Conservation (phyloP, 1,140 invertebrate species). For the Fopius arisanus region DNA sequence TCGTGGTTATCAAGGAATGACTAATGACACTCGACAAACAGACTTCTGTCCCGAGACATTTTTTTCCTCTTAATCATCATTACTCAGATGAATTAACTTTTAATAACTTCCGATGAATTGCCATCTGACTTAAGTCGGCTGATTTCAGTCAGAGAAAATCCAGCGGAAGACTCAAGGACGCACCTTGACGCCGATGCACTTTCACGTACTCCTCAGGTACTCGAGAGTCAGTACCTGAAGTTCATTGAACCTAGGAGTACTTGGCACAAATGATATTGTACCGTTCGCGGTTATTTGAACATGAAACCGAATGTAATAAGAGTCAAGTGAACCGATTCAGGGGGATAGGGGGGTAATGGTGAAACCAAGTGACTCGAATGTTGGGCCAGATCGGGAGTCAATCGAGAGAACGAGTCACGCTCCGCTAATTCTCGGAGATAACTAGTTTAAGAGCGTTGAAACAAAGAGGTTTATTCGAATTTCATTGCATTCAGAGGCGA, state of each 20-base stretch:
- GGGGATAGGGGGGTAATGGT: not conserved
- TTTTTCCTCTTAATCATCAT: not conserved
- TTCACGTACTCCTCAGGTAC: not conserved
- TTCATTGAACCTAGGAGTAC: not conserved
- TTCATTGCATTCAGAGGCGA: not conserved
- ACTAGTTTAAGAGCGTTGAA: not conserved
- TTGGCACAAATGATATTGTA: constrained; percentile 1
- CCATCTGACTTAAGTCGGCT: no score
- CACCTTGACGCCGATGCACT: not conserved
- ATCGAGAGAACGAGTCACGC: constrained; percentile 17
- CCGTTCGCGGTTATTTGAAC: not conserved
- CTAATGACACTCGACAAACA: not conserved
- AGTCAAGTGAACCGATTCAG: constrained; percentile 12
- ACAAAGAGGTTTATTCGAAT: not conserved
- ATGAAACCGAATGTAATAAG: constrained; percentile 7
- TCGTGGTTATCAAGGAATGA: not conserved
- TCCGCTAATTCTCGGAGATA: constrained; percentile 16
- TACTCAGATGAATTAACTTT: not conserved
- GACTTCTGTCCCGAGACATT: not conserved
- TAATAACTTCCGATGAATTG: not conserved
- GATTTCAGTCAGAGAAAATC: no score
- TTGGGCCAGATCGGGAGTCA: constrained; percentile 17
- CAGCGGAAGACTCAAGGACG: not conserved
- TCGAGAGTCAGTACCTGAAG: not conserved
- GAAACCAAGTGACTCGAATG: constrained; percentile 8